Evolutionary conservation across 1,140 invertebrate genomes (phyloP).

Genomic region (Metopolophium dirhodum): DNA sequence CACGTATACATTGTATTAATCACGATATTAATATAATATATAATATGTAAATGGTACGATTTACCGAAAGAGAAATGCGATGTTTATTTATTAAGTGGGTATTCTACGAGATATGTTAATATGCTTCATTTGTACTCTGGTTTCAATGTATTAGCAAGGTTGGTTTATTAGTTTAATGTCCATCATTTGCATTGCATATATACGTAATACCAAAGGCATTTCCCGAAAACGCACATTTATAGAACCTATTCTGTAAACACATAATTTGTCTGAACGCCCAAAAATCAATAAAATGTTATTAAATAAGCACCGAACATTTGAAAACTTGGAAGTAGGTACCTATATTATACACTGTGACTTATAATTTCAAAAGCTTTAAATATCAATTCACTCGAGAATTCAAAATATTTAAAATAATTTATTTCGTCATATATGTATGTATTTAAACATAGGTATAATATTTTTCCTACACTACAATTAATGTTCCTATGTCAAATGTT

Average conservation of each 20-base stretch:
- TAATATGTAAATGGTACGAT: neutral
- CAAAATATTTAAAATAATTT: too few species aligned
- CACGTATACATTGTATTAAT: neutral
- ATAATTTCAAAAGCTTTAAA: neutral
- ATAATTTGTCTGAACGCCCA: neutral
- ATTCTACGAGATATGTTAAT: slow-evolving; percentile 11
- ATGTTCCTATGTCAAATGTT: too few species aligned
- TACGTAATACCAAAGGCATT: neutral
- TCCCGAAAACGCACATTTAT: neutral
- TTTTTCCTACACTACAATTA: too few species aligned
- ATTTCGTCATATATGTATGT: too few species aligned
- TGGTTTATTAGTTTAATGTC: slow-evolving; percentile 11
- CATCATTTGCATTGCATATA: neutral
- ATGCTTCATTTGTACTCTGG: neutral
- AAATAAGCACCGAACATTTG: neutral
- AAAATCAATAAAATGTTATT: neutral
- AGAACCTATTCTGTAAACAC: neutral
- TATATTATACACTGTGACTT: neutral
- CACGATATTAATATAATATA: neutral
- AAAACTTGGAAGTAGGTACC: neutral
- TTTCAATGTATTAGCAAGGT: neutral
- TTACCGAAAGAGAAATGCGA: neutral
- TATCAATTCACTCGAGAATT: neutral
- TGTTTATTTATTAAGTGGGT: slow-evolving; percentile 1
- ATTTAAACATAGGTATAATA: too few species aligned